A percentile compares a stretch with the other conserved stretches of the same genome.
These are phyloP conservation scores for Onychostruthus taczanowskii DNA, from an alignment of 2,113 vertebrate species.

Conservation along the genomic window DNA sequence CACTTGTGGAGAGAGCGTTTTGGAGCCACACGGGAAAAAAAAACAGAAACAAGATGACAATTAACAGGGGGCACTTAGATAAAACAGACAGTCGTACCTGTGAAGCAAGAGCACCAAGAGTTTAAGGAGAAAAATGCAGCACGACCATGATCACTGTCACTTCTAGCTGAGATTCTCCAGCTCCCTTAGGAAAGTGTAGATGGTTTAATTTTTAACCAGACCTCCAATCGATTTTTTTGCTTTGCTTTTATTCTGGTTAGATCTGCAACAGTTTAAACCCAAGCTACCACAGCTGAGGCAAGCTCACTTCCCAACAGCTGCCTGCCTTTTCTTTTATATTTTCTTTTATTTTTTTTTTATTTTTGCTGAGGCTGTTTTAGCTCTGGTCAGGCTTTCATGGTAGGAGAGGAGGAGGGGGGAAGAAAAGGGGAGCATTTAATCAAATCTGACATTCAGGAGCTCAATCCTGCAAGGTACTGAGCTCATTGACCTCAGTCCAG, in stretches of 20 bases:
- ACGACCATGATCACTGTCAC: fast-evolving
- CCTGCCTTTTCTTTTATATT: background rate
- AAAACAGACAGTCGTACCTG: background rate
- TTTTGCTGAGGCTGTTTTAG: background rate
- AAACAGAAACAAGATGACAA: background rate
- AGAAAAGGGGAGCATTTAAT: conserved; percentile 46
- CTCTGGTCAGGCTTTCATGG: conserved; percentile 26
- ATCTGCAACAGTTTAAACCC: conserved; percentile 26
- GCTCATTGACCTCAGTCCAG: conserved; percentile 53
- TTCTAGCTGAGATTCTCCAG: background rate
- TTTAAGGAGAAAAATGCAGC: background rate
- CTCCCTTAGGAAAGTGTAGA: background rate
- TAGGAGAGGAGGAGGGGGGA: background rate
- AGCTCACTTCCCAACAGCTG: conserved; percentile 15
- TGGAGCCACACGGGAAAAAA: background rate
- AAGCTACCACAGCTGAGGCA: background rate
- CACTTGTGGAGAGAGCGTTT: background rate
- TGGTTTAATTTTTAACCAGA: background rate
- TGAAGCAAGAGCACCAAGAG: background rate
- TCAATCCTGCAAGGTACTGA: conserved; percentile 63
- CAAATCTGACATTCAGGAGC: conserved; percentile 62
- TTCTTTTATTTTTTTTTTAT: too few relatives aligned
- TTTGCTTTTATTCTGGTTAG: conserved; percentile 8
- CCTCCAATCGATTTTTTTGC: background rate
- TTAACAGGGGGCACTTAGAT: background rate